These are phyloP conservation scores for Platypus cylindrus DNA, from an alignment of 2,888 invertebrate genomes.

Conservation along the genomic window DNA sequence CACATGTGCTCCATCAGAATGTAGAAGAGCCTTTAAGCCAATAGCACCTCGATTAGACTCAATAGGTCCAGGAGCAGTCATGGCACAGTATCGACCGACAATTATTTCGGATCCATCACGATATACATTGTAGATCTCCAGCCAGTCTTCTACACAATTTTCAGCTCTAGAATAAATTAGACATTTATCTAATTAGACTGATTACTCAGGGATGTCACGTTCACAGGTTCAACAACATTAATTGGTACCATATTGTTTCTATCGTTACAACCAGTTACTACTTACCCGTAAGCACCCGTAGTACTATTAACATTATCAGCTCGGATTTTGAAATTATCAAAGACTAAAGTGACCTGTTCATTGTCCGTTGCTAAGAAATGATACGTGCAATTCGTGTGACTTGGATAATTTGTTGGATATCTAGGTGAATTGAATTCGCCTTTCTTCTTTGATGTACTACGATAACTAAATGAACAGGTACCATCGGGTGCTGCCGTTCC, in stretches of 20 bases:
- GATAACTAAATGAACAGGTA: slow-evolving; percentile 83
- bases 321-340: slow-evolving; percentile 83
- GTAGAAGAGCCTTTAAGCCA: slow-evolving; percentile 77
- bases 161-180: slow-evolving; percentile 43
- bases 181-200: no score
- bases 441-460: slow-evolving; percentile 71
- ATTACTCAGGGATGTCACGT: no score
- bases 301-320: slow-evolving; percentile 70
- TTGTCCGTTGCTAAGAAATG: slow-evolving; percentile 74
- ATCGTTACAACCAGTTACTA: no score
- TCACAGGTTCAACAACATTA: no score
- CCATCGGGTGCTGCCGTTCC: slow-evolving; percentile 89
- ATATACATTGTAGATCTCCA: slow-evolving; percentile 85
- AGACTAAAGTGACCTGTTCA: slow-evolving; percentile 82
- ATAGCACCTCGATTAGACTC: slow-evolving; percentile 82
- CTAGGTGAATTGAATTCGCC: slow-evolving; percentile 93
- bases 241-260: no score
- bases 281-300: slow-evolving; percentile 61
- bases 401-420: slow-evolving; percentile 94
- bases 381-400: slow-evolving; percentile 89
- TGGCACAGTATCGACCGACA: slow-evolving; percentile 84
- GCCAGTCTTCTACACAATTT: slow-evolving; percentile 84
- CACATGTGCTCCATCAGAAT: slow-evolving; percentile 76
- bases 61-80: slow-evolving; percentile 86
- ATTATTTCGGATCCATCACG: slow-evolving; percentile 70